Percentiles rank a stretch among this genome's conserved stretches.
These are phyloP conservation scores for Drosophila incognita DNA, from an alignment of 2,888 invertebrate genomes.

Conservation along the genomic window DNA sequence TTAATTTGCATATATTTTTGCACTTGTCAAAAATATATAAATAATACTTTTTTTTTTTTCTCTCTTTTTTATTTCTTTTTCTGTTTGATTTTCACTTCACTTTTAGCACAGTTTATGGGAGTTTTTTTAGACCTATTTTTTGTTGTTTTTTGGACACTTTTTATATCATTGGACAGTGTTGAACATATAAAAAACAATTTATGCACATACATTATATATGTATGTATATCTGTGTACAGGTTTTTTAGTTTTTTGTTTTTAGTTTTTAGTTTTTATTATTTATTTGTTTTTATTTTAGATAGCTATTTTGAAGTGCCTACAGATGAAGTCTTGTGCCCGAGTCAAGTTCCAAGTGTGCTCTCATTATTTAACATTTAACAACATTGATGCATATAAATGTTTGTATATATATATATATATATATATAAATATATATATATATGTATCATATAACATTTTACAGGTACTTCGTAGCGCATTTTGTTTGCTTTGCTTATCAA, in stretches of 20 bases:
- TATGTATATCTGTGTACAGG: slow-evolving; percentile 36
- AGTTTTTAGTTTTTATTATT: background rate
- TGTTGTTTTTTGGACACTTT: slow-evolving; percentile 30
- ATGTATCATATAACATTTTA: slow-evolving; percentile 54
- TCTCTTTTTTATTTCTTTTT: slow-evolving; percentile 30
- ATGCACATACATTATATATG: slow-evolving; percentile 17
- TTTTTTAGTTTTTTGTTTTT: background rate
- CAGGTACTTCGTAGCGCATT: slow-evolving; percentile 83
- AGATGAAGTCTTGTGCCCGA: slow-evolving; percentile 39
- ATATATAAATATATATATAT: slow-evolving; percentile 4
- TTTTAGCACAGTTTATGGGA: slow-evolving; percentile 77
- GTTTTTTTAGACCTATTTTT: slow-evolving; percentile 42
- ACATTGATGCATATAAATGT: slow-evolving; percentile 37
- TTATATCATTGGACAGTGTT: slow-evolving; percentile 20
- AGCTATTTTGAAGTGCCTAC: slow-evolving; percentile 34
- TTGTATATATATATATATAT: slow-evolving; percentile 1
- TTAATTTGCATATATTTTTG: slow-evolving; percentile 82
- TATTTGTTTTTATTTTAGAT: background rate
- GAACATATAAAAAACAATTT: slow-evolving; percentile 31
- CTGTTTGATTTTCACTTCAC: slow-evolving; percentile 27
- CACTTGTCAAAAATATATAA: slow-evolving; percentile 84
- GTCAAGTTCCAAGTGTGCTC: slow-evolving; percentile 14
- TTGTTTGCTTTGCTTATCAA: slow-evolving; percentile 49
- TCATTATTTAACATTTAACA: slow-evolving; percentile 44
- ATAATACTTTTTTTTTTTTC: slow-evolving; percentile 72